Conservation (phyloP, 1,140 invertebrate species). For the Oreohelix idahoensis region DNA sequence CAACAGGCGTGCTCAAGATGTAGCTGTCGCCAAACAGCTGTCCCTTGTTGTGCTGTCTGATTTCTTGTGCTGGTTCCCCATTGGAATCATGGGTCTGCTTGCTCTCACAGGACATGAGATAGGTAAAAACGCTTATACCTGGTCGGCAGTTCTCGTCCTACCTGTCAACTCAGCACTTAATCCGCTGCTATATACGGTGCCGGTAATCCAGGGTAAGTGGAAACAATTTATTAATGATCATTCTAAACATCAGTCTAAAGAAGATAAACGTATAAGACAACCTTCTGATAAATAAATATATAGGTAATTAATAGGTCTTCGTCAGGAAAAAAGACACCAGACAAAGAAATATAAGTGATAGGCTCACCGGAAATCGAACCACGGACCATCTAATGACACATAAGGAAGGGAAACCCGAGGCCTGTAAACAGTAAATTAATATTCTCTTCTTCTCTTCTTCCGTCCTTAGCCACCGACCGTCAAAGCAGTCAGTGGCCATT, state of each 20-base stretch:
- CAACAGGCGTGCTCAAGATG: slow-evolving; percentile 49
- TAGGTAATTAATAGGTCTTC: no score
- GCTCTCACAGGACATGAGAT: slow-evolving; percentile 41
- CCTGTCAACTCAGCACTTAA: slow-evolving; percentile 53
- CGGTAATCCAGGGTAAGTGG: not conserved
- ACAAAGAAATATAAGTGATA: no score
- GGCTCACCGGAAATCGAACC: no score
- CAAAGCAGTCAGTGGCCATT: no score
- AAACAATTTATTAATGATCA: not conserved
- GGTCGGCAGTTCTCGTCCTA: slow-evolving; percentile 47
- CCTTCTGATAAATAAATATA: no score
- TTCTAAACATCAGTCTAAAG: not conserved
- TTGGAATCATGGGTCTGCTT: slow-evolving; percentile 50
- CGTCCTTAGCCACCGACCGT: no score
- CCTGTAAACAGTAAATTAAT: no score
- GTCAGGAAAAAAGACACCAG: no score
- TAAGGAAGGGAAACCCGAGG: no score
- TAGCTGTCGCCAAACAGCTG: slow-evolving; percentile 45
- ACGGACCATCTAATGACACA: no score
- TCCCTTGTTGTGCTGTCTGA: slow-evolving; percentile 46
- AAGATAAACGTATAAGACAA: not conserved
- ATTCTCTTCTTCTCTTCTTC: no score
- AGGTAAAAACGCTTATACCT: slow-evolving; percentile 44
- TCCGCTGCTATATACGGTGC: slow-evolving; percentile 47
- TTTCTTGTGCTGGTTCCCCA: slow-evolving; percentile 53